phyloP scores from a whole-genome alignment of 2,888 invertebrate genomes.

The Agapostemon virescens region DNA sequence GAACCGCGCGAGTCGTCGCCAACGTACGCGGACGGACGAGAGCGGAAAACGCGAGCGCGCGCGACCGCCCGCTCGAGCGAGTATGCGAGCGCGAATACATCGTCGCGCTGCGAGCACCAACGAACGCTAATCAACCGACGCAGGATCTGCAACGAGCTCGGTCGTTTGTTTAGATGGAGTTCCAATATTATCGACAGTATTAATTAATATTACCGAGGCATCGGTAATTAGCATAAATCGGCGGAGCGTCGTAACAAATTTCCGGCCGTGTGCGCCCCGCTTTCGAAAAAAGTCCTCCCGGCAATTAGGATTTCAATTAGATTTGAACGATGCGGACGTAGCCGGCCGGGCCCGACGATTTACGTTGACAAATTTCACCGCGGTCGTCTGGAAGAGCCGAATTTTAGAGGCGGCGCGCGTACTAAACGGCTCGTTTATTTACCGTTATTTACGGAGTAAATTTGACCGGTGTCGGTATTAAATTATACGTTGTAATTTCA shows the following conservation, averaged over 20 bases:
- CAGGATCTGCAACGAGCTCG: conserved; percentile 67
- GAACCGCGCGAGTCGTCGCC: neutral
- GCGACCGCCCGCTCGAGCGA: neutral
- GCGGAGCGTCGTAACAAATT: conserved; percentile 52
- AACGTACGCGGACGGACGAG: neutral
- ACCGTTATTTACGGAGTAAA: conserved; percentile 58
- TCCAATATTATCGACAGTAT: conserved; percentile 76
- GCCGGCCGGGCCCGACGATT: conserved; percentile 32
- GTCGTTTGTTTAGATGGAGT: conserved; percentile 78
- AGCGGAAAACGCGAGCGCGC: neutral
- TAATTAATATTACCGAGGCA: conserved; percentile 71
- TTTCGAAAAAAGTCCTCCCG: conserved; percentile 39
- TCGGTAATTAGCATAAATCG: conserved; percentile 65
- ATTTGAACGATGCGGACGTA: conserved; percentile 44
- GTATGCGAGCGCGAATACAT: conserved; percentile 2
- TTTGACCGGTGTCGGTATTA: conserved; percentile 57
- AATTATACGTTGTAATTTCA: conserved; percentile 59
- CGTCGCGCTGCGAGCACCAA: neutral
- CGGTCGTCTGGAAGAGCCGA: conserved; percentile 47
- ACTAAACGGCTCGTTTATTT: conserved; percentile 63
- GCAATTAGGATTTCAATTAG: conserved; percentile 62
- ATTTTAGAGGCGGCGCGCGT: conserved; percentile 44
- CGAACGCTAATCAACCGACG: conserved; percentile 69
- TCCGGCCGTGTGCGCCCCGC: conserved; percentile 3
- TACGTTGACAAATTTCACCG: conserved; percentile 52